phyloP scores from a whole-genome alignment of 2,797 vertebrate genomes.

The Miichthys miiuy region DNA sequence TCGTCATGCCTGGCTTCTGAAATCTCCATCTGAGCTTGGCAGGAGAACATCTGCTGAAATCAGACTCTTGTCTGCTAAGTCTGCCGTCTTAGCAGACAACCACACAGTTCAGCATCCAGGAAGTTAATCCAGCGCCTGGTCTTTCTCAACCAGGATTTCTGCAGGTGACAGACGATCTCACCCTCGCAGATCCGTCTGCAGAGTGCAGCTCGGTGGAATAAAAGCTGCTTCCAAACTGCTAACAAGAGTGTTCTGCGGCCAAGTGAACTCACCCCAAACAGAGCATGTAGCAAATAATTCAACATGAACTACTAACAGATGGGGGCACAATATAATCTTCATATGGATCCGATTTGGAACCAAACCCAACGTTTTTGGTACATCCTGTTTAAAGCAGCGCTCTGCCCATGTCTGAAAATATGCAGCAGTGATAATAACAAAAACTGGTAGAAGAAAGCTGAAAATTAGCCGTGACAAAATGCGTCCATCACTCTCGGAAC shows the following conservation, averaged over 20 bases:
- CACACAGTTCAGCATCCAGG: constrained; percentile 68
- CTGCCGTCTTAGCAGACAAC: constrained; percentile 58
- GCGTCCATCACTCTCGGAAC: constrained; percentile 11
- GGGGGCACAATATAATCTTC: constrained; percentile 81
- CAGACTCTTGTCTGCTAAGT: constrained; percentile 55
- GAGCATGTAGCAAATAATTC: constrained; percentile 82
- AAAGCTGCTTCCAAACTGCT: constrained; percentile 70
- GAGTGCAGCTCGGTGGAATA: constrained; percentile 53
- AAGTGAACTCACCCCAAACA: constrained; percentile 75
- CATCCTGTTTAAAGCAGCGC: constrained; percentile 76
- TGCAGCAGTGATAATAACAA: constrained; percentile 58
- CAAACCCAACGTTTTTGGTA: constrained; percentile 66
- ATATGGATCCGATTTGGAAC: constrained; percentile 83
- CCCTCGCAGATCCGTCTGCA: constrained; percentile 46
- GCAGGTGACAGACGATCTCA: constrained; percentile 73
- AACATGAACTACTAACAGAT: constrained; percentile 81
- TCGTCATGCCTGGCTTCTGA: constrained; percentile 26
- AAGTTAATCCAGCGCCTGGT: constrained; percentile 72
- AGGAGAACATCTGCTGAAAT: constrained; percentile 70
- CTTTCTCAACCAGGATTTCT: constrained; percentile 68
- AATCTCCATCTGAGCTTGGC: constrained; percentile 48
- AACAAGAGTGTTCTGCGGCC: constrained; percentile 71
- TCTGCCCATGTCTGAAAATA: constrained; percentile 64
- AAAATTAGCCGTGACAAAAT: constrained; percentile 56
- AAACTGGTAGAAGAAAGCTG: constrained; percentile 42